Percentiles rank a stretch among this genome's conserved stretches.
These are phyloP conservation scores for Morus bassanus DNA, from an alignment of 2,797 vertebrate genomes.

Conservation along the genomic window DNA sequence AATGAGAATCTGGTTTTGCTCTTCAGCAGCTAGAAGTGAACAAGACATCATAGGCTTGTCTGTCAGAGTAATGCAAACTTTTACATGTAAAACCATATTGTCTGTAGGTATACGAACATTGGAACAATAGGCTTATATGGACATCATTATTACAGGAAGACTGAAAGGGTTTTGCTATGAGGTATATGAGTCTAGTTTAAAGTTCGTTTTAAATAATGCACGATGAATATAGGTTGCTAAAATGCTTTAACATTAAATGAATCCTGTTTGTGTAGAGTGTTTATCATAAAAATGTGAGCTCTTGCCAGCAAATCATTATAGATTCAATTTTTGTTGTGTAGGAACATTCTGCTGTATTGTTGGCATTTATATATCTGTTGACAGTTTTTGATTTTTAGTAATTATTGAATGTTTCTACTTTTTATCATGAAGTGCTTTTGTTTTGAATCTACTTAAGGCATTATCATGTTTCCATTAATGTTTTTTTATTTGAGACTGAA, in stretches of 20 bases:
- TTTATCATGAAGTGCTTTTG: neutral
- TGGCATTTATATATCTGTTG: neutral
- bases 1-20: neutral
- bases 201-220: neutral
- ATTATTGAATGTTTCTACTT: neutral
- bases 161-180: neutral
- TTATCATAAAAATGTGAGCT: neutral
- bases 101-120: neutral
- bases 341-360: neutral
- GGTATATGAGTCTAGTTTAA: neutral
- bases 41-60: neutral
- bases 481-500: conserved; percentile 27
- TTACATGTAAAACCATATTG: neutral
- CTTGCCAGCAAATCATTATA: neutral
- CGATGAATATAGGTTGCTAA: neutral
- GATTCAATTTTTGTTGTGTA: neutral
- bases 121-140: neutral
- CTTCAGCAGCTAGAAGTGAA: neutral
- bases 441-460: neutral
- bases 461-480: neutral
- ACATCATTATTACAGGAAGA: neutral
- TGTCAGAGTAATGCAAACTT: neutral
- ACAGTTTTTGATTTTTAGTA: neutral
- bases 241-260: neutral
- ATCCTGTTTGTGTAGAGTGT: neutral